Conservation (phyloP, 2,113 vertebrate genomes). For the Rhegmatorhina hoffmannsi region DNA sequence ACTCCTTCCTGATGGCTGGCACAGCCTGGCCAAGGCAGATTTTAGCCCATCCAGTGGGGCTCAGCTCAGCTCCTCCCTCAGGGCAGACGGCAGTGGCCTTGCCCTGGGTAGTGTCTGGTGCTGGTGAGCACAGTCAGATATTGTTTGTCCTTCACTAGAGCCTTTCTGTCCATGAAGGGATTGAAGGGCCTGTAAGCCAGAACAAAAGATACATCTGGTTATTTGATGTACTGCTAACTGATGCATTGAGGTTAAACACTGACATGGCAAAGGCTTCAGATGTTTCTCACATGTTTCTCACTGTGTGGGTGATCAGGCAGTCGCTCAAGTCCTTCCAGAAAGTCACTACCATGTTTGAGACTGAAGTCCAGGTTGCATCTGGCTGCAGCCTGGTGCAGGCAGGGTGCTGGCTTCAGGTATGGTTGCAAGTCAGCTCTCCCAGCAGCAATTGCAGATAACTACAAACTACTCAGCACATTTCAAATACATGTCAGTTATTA, state of each 20-base stretch:
- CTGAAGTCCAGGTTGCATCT: neutral
- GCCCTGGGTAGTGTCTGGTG: neutral
- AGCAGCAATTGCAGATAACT: neutral
- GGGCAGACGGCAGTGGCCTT: neutral
- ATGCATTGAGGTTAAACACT: neutral
- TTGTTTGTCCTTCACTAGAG: neutral
- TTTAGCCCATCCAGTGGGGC: neutral
- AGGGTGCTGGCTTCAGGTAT: neutral
- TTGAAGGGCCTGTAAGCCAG: neutral
- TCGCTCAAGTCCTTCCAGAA: neutral
- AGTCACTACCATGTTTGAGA: neutral
- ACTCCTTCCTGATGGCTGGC: neutral
- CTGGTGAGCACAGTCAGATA: neutral
- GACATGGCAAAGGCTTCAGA: neutral
- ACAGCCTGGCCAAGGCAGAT: neutral
- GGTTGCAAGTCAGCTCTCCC: neutral
- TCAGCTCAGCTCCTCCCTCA: rapidly evolving
- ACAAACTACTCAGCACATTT: conserved; percentile 26
- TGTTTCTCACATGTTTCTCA: neutral
- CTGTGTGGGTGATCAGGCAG: rapidly evolving
- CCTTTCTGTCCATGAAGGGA: neutral
- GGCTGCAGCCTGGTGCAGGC: neutral
- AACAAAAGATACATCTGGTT: neutral
- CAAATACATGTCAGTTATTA: conserved; percentile 17
- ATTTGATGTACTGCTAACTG: neutral